Evolutionary conservation across 2,113 vertebrate species (phyloP).

Genomic region (Odobenus rosmarus): DNA sequence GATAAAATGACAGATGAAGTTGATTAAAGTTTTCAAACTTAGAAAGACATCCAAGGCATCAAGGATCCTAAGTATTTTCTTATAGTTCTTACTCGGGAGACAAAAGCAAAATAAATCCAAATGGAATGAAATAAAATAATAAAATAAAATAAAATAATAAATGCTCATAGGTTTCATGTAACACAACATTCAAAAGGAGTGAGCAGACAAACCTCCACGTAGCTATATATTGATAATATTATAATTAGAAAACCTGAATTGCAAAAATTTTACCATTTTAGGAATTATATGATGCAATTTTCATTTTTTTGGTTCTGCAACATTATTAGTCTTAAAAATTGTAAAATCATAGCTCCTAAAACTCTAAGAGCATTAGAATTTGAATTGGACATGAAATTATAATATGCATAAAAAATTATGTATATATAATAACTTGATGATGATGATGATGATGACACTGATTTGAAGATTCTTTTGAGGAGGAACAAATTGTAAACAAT

Average conservation of each 20-base stretch:
- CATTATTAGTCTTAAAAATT: not conserved
- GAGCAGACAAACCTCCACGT: not conserved
- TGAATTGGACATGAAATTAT: not conserved
- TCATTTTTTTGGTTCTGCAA: not conserved
- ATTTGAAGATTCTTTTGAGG: not conserved
- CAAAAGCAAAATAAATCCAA: not conserved
- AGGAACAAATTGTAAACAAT: not conserved
- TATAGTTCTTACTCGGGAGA: slow-evolving; percentile 61
- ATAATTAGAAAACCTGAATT: not conserved
- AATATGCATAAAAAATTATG: not conserved
- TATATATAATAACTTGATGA: not conserved
- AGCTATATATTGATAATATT: not conserved
- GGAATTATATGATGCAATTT: not conserved
- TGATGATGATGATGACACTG: not conserved
- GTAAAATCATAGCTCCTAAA: not conserved
- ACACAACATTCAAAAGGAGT: not conserved
- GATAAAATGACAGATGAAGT: slow-evolving; percentile 79
- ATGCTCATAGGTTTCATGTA: not conserved
- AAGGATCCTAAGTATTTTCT: slow-evolving; percentile 63
- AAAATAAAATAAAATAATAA: slow-evolving; percentile 16
- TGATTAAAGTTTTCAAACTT: slow-evolving; percentile 76
- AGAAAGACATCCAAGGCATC: slow-evolving; percentile 69
- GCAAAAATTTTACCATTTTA: not conserved
- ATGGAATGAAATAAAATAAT: not conserved
- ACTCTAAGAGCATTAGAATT: not conserved